A percentile compares a stretch with the other conserved stretches of the same genome.
These are phyloP conservation scores for Hedya salicella DNA, from an alignment of 2,888 invertebrate genomes.

Conservation along the genomic window DNA sequence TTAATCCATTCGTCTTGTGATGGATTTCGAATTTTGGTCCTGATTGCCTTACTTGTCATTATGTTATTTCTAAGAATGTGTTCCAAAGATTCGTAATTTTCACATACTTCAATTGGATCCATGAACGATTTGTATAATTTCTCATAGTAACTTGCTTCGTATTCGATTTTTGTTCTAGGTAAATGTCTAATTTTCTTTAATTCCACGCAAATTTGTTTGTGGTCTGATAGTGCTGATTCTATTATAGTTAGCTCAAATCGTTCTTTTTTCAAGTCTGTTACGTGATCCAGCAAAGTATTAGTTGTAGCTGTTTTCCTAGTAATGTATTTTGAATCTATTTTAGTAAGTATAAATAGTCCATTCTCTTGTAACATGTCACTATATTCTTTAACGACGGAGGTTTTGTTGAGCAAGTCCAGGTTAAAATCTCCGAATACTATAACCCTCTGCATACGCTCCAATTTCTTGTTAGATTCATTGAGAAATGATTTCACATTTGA, in stretches of 20 bases:
- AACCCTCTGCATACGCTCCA: background rate
- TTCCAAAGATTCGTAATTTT: background rate
- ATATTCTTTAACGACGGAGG: background rate
- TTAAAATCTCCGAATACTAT: background rate
- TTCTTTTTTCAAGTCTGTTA: background rate
- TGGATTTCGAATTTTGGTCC: conserved; percentile 27
- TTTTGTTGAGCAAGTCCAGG: background rate
- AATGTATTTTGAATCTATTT: background rate
- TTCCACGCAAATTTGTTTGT: conserved; percentile 2
- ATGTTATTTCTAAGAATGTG: conserved; percentile 6
- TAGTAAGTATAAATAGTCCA: background rate
- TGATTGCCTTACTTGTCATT: conserved; percentile 1
- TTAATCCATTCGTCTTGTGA: conserved; percentile 21
- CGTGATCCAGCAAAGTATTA: background rate
- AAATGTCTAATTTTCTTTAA: background rate
- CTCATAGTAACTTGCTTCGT: conserved; percentile 4
- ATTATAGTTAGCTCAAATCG: background rate
- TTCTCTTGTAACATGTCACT: background rate
- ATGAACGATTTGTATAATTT: background rate
- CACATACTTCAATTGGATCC: background rate
- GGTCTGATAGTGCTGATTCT: conserved; percentile 6
- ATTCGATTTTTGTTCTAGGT: background rate
- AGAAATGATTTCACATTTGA: background rate
- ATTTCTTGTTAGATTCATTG: background rate
- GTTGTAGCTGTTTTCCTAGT: background rate